Conservation (phyloP, 2,888 invertebrate genomes). For the Sycophila texana region DNA sequence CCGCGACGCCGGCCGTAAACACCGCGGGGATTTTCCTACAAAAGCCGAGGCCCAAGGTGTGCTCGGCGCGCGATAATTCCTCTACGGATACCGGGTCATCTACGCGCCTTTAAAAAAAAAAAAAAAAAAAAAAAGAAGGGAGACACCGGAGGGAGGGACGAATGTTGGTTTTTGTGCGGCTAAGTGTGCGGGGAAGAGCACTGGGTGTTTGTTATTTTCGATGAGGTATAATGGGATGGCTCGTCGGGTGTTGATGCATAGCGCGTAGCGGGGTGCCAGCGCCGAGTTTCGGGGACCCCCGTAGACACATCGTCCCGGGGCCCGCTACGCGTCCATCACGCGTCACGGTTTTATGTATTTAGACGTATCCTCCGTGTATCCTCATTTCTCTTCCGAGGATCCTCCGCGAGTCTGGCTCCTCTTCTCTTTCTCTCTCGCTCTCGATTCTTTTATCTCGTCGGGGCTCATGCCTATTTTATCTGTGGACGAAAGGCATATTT, state of each 20-base stretch:
- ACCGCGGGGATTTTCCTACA: conserved; percentile 35
- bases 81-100: neutral
- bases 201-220: conserved; percentile 72
- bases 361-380: conserved; percentile 71
- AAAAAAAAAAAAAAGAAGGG: neutral
- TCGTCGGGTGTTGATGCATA: conserved; percentile 75
- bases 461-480: conserved; percentile 35
- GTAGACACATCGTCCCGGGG: conserved; percentile 64
- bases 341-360: conserved; percentile 73
- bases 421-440: neutral
- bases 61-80: conserved; percentile 4
- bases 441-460: conserved; percentile 40
- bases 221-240: conserved; percentile 73
- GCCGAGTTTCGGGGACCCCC: conserved; percentile 62
- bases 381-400: conserved; percentile 58
- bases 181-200: neutral
- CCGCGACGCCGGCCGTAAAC: conserved; percentile 28
- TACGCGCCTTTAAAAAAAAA: neutral
- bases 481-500: conserved; percentile 56
- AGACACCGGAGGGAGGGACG: neutral
- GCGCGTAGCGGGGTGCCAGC: conserved; percentile 71
- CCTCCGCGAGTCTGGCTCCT: neutral
- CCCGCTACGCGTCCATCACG: conserved; percentile 74
- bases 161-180: conserved; percentile 48
- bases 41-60: neutral